Base-by-base conservation (phyloP, 2,797 vertebrate species). In the Rhabdophis nuchalis region DNA sequence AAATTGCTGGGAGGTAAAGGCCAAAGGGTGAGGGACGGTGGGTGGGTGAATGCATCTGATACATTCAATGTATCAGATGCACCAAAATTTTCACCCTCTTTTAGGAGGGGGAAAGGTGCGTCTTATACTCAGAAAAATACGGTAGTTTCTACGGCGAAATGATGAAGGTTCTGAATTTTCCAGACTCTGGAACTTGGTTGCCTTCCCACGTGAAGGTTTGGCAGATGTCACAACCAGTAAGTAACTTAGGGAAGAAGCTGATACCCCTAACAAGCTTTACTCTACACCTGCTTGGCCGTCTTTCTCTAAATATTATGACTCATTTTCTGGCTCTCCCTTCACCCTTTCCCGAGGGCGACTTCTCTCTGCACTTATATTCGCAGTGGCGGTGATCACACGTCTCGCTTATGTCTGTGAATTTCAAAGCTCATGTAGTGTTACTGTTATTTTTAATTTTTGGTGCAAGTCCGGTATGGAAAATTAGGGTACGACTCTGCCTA, bases 301-400 rank as follows among this genome's bases (percentile, higher is more conserved):
- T 85, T 61, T 64, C 89, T 91, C 54, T 23, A 5, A 0, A 32
- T 12, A 5, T 68, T 0, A 0, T 29, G 8, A 64, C 27, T 88
- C 56, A 52, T 0, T 0, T 54, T 91, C 94, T 95, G 68, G 10
- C 86, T 9, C 10, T 36, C 25, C 46, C 27, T 68, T 86, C 56
- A 16, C 1, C 1, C 50, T 87, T 60, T 93, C 88, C 82, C 91
- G 57, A 89, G 52, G 0, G 0, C 1, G 53, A 92, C 89, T 46
- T 57, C 8, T 92, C 91, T 8, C 72, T 46, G 93, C 91, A 77
- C 53, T 16, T 94, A 86, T 90, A 88, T 93, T 94, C 18, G 3
- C 64, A 5, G 93, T 94, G 91, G 3, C 1, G 10, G 10, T 82
- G 72, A 25, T 46, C 36, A 46, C 72, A 46, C 20, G 10, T 82